Percentiles rank a stretch among this genome's conserved stretches.
Conservation (phyloP, 1,140 invertebrate species). For the Lasaia peninsularis region DNA sequence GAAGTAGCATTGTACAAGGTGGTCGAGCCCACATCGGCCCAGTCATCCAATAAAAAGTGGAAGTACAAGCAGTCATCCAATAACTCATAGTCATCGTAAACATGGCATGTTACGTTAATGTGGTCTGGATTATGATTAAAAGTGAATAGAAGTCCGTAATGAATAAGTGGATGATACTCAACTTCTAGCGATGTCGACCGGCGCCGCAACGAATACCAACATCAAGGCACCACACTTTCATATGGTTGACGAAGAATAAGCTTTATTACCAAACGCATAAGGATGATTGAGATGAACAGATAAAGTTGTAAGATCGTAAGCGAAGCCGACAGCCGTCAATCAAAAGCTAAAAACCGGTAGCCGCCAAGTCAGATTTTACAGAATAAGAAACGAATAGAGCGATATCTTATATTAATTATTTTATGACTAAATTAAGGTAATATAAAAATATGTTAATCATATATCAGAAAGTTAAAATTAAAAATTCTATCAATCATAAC, state of each 20-base stretch:
- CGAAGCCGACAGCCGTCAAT: conserved; percentile 74
- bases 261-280: conserved; percentile 30
- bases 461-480: too few relatives aligned
- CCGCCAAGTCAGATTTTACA: conserved; percentile 63
- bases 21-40: neutral
- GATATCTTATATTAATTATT: conserved; percentile 21
- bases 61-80: conserved; percentile 7
- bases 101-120: conserved; percentile 19
- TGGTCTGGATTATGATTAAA: conserved; percentile 64
- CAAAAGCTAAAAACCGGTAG: conserved; percentile 75
- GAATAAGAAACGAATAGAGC: conserved; percentile 44
- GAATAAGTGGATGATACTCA: conserved; percentile 74
- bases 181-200: conserved; percentile 62
- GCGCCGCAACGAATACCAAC: conserved; percentile 65
- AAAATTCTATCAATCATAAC: too few relatives aligned
- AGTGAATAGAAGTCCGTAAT: conserved; percentile 62
- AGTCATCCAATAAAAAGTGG: conserved; percentile 6
- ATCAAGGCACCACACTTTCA: conserved; percentile 17
- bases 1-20: conserved; percentile 1
- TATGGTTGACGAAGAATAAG: conserved; percentile 26
- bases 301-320: conserved; percentile 49
- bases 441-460: neutral
- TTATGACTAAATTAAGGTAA: neutral
- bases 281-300: conserved; percentile 18
- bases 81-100: conserved; percentile 18